Conservation (phyloP, 1,140 invertebrate species). For the Bombus confusus region DNA sequence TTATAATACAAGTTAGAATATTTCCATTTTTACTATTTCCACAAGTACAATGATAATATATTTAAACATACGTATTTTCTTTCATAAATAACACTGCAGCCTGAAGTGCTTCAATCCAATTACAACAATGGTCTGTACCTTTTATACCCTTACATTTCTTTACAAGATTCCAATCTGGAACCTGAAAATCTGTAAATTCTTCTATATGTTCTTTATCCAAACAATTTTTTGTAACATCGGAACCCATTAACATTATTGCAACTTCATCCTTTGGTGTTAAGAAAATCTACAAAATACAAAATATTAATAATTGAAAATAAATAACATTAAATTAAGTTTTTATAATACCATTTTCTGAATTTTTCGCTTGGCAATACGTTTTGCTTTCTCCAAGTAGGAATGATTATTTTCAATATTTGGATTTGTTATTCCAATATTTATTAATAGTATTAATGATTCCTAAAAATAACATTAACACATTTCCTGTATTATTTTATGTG, state of each 20-base stretch:
- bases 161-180: constrained; percentile 60
- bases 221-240: too few relatives aligned
- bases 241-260: constrained; percentile 47
- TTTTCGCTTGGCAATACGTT: constrained; percentile 12
- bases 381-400: constrained; percentile 10
- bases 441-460: constrained; percentile 59
- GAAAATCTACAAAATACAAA: constrained; percentile 62
- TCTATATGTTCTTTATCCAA: constrained; percentile 16
- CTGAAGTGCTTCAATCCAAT: constrained; percentile 67
- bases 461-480: constrained; percentile 28
- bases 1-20: not conserved
- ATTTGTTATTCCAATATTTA: constrained; percentile 57
- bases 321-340: too few relatives aligned
- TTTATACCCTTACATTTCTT: constrained; percentile 58
- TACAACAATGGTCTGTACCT: constrained; percentile 43
- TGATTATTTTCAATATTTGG: constrained; percentile 18
- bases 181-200: constrained; percentile 40
- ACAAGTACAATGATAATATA: not conserved
- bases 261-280: constrained; percentile 67
- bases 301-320: not conserved
- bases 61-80: constrained; percentile 59
- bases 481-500: not conserved
- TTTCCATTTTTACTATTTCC: not conserved
- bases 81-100: constrained; percentile 56
- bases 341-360: constrained; percentile 67